Percentiles rank a stretch among this genome's conserved stretches.
Conservation (phyloP, 2,113 vertebrate genomes). For the Oxyura jamaicensis region DNA sequence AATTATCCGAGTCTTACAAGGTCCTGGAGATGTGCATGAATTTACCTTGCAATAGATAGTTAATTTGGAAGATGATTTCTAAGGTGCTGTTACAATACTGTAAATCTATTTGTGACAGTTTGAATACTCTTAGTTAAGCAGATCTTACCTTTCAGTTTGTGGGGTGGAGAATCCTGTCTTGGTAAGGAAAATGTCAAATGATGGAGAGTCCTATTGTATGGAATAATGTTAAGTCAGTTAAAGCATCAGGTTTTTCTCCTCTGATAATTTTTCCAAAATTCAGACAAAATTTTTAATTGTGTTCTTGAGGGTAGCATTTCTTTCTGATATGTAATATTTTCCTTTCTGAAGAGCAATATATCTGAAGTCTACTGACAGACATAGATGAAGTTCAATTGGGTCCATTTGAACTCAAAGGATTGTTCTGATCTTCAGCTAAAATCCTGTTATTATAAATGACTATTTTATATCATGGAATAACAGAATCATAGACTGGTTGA, state of each 20-base stretch:
- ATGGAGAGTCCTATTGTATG: neutral
- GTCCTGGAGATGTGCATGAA: neutral
- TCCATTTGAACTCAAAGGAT: neutral
- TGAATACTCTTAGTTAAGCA: neutral
- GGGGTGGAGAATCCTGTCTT: neutral
- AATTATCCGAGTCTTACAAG: neutral
- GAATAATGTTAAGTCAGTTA: neutral
- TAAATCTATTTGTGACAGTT: neutral
- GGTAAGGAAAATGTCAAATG: accelerated
- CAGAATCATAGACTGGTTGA: neutral
- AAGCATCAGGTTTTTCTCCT: neutral
- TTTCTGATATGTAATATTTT: neutral
- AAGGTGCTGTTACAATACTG: neutral
- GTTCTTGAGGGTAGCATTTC: neutral
- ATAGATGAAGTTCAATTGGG: neutral
- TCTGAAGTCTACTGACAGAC: neutral
- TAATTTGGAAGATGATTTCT: neutral
- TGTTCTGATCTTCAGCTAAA: neutral
- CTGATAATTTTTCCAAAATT: neutral
- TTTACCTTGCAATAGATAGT: neutral
- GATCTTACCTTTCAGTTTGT: neutral
- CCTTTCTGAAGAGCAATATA: neutral
- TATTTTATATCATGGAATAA: neutral
- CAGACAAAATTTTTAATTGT: neutral
- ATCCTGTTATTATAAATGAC: neutral